Conservation (phyloP, 2,888 invertebrate genomes). For the Chrysodeixis includens region DNA sequence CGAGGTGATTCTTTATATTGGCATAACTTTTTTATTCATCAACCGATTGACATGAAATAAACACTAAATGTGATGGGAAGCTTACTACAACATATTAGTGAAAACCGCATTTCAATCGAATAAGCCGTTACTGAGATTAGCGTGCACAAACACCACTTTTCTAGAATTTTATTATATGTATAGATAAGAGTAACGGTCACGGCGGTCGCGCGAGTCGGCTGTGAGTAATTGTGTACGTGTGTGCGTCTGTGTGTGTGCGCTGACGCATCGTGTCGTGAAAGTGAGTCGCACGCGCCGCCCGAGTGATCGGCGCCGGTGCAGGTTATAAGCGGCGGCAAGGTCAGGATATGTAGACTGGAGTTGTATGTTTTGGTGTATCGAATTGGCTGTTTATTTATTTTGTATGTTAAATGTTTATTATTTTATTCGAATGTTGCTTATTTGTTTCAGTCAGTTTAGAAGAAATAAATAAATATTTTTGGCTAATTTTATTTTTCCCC, state of each 20-base stretch:
- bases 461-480: no score
- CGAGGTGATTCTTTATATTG: no score
- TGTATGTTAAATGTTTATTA: neutral
- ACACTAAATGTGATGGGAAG: no score
- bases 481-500: no score
- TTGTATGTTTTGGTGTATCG: slow-evolving; percentile 32
- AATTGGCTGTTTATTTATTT: neutral
- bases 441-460: no score
- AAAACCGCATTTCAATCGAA: no score
- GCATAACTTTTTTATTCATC: no score
- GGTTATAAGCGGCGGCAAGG: slow-evolving; percentile 58
- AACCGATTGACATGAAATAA: no score
- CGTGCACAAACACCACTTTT: no score
- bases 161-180: no score
- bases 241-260: slow-evolving; percentile 51
- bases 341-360: slow-evolving; percentile 1
- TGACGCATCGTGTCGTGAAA: slow-evolving; percentile 69
- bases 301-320: slow-evolving; percentile 63
- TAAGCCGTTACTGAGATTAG: no score
- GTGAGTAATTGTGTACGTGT: slow-evolving; percentile 18
- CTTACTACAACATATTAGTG: no score
- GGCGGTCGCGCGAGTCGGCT: slow-evolving; percentile 34
- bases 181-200: slow-evolving; percentile 56
- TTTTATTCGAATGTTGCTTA: neutral
- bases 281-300: slow-evolving; percentile 66